phyloP scores from a whole-genome alignment of 2,797 vertebrate species.

The Sphenopsis melanotis region DNA sequence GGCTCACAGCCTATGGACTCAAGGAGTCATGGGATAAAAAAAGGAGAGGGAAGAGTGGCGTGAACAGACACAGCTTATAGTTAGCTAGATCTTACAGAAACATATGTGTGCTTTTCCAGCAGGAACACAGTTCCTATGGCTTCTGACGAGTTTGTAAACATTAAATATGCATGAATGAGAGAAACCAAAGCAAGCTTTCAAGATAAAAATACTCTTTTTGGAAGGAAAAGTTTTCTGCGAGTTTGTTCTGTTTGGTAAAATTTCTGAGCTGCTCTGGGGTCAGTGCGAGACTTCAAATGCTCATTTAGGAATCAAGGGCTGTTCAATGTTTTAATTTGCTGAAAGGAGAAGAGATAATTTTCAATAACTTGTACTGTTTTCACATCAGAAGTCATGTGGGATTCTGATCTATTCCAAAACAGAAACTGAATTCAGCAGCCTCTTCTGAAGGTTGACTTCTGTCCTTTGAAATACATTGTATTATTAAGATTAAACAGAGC shows the following conservation, averaged over 20 bases:
- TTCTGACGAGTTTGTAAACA: not conserved
- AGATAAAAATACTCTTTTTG: not conserved
- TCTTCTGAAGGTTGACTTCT: not conserved
- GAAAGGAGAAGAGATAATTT: not conserved
- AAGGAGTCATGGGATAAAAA: not conserved
- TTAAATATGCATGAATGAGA: not conserved
- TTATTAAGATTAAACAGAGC: not conserved
- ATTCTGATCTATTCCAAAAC: not conserved
- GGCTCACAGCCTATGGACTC: not conserved
- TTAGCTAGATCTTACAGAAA: not conserved
- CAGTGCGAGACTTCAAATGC: not conserved
- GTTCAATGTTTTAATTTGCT: not conserved
- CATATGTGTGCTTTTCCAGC: not conserved
- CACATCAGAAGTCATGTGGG: accelerated
- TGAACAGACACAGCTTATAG: accelerated
- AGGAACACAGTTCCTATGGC: not conserved
- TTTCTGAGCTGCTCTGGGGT: not conserved
- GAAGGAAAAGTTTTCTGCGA: not conserved
- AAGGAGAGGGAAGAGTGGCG: accelerated
- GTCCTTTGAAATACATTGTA: not conserved
- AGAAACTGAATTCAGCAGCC: not conserved
- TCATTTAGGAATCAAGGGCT: not conserved
- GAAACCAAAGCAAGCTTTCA: not conserved
- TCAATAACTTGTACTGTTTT: not conserved
- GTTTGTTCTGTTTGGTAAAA: not conserved